These are phyloP conservation scores for Pseudachorutes palmiensis DNA, from an alignment of 1,140 invertebrate genomes.

Conservation along the genomic window DNA sequence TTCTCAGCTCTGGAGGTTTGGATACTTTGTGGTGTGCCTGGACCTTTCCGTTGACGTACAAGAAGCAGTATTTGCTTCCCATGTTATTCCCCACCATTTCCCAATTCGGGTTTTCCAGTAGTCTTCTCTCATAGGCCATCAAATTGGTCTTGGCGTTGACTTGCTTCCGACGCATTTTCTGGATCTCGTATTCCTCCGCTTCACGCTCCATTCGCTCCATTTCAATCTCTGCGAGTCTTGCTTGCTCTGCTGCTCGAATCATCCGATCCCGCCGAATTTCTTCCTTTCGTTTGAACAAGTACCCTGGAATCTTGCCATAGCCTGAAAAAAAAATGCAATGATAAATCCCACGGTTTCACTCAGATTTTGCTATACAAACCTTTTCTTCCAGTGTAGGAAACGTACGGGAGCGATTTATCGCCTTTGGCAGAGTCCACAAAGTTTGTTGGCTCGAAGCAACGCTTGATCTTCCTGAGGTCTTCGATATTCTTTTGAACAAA, in stretches of 20 bases:
- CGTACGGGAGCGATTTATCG: background rate
- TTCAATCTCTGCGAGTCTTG: background rate
- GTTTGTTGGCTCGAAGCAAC: background rate
- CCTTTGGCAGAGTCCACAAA: background rate
- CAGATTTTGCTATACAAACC: no score
- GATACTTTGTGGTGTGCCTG: background rate
- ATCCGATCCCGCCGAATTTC: background rate
- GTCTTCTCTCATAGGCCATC: background rate
- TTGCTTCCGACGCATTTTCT: background rate
- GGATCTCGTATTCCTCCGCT: background rate
- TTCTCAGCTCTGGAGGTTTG: background rate
- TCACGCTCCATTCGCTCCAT: background rate
- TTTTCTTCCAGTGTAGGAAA: background rate
- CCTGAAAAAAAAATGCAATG: background rate
- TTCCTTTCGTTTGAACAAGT: background rate
- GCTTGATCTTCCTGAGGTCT: background rate
- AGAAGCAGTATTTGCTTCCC: background rate
- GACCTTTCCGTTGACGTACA: slow-evolving; percentile 6
- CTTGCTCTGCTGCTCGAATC: background rate
- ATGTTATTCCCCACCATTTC: background rate
- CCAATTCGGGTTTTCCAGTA: background rate
- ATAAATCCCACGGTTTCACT: no score
- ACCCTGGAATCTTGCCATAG: background rate
- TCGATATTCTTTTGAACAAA: slow-evolving; percentile 4
- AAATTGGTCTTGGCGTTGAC: background rate